Conservation (phyloP, 2,797 vertebrate genomes). For the Halcyon badia region DNA sequence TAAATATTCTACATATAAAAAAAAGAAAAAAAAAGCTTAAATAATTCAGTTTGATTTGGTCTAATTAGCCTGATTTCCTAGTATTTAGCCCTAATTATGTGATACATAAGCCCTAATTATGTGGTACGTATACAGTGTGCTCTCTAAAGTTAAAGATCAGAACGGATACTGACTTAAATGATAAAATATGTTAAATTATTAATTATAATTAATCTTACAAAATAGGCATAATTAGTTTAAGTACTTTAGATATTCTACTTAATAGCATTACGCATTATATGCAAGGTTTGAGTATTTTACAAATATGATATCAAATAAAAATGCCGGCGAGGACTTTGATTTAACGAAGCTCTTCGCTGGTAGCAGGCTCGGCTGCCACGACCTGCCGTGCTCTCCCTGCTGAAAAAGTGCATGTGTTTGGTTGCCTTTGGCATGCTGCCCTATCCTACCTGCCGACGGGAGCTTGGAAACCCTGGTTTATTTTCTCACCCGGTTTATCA, state of each 20-base stretch:
- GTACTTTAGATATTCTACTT: slow-evolving; percentile 84
- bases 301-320: slow-evolving; percentile 37
- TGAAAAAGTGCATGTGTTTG: neutral
- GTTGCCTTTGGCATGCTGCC: neutral
- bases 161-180: slow-evolving; percentile 87
- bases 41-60: slow-evolving; percentile 88
- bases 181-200: slow-evolving; percentile 88
- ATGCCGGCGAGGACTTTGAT: neutral
- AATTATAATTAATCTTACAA: slow-evolving; percentile 88
- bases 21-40: slow-evolving; percentile 80
- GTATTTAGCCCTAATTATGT: slow-evolving; percentile 88
- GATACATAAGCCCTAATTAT: slow-evolving; percentile 87
- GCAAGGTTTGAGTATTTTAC: slow-evolving; percentile 72
- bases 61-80: slow-evolving; percentile 88
- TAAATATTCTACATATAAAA: slow-evolving; percentile 83
- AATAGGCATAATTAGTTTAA: slow-evolving; percentile 87
- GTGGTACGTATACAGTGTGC: slow-evolving; percentile 83
- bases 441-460: neutral
- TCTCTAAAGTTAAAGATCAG: slow-evolving; percentile 88
- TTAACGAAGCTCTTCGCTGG: neutral
- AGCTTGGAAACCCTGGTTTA: neutral
- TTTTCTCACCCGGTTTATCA: neutral
- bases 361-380: fast-evolving
- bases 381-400: neutral
- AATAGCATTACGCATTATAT: slow-evolving; percentile 79